phyloP scores from a whole-genome alignment of 2,113 vertebrate species.

The Cyanoramphus novaezelandiae region DNA sequence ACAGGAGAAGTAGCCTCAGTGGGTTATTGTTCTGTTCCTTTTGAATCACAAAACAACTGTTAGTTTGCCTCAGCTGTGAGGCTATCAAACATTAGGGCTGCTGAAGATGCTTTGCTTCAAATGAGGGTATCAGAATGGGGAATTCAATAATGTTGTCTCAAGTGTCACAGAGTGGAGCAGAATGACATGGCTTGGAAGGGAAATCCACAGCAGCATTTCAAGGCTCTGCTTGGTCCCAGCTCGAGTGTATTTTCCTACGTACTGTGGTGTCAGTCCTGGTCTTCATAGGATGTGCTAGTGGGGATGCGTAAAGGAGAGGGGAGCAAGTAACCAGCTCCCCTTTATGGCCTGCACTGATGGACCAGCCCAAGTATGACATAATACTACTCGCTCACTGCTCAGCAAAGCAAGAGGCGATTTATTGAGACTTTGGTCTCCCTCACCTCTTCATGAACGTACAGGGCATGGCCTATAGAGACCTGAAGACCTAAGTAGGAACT shows the following conservation, averaged over 20 bases:
- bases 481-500: neutral
- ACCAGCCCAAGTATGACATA: neutral
- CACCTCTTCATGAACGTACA: neutral
- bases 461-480: neutral
- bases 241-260: neutral
- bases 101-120: constrained; percentile 1
- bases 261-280: neutral
- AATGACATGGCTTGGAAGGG: neutral
- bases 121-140: neutral
- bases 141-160: neutral
- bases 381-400: neutral
- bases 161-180: neutral
- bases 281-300: neutral
- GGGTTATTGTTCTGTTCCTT: constrained; percentile 10
- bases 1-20: constrained; percentile 1
- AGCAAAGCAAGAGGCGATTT: neutral
- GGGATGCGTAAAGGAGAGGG: neutral
- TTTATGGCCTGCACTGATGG: neutral
- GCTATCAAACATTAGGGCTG: neutral
- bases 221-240: neutral
- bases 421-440: neutral
- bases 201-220: neutral
- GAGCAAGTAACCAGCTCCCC: neutral
- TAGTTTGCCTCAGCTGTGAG: constrained; percentile 21
- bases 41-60: neutral